These are phyloP conservation scores for Diachasma alloeum DNA, from an alignment of 1,140 invertebrate genomes.

Conservation along the genomic window DNA sequence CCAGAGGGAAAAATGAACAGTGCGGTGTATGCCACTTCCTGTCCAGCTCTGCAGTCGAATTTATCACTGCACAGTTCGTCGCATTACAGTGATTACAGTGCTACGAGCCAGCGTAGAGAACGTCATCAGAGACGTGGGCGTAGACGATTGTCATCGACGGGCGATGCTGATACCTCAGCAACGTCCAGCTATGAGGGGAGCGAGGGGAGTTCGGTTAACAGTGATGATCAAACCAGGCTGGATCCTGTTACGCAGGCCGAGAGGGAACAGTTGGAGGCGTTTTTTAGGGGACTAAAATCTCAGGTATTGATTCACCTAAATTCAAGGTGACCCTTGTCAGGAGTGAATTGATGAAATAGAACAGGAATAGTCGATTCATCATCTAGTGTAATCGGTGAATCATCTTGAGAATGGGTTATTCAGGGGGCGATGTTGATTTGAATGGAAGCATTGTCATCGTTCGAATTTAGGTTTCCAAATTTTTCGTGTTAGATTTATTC, in stretches of 20 bases:
- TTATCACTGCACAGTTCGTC: constrained; percentile 53
- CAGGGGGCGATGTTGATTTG: too few relatives aligned
- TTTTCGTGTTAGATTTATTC: too few relatives aligned
- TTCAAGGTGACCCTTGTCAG: neutral
- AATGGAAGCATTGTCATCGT: too few relatives aligned
- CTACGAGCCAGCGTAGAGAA: constrained; percentile 43
- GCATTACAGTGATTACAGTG: constrained; percentile 56
- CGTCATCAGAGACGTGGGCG: constrained; percentile 35
- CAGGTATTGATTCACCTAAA: constrained; percentile 58
- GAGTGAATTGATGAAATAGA: too few relatives aligned
- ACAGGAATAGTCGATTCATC: too few relatives aligned
- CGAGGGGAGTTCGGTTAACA: constrained; percentile 55
- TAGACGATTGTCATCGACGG: constrained; percentile 58
- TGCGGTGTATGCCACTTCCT: constrained; percentile 52
- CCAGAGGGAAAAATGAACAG: constrained; percentile 43
- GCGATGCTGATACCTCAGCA: constrained; percentile 65
- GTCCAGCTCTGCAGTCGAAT: constrained; percentile 52
- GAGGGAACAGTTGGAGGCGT: constrained; percentile 79
- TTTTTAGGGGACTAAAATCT: constrained; percentile 81
- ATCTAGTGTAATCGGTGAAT: too few relatives aligned
- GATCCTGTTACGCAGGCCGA: constrained; percentile 74
- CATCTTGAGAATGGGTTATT: too few relatives aligned
- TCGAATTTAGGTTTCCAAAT: too few relatives aligned
- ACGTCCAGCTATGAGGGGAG: constrained; percentile 62
- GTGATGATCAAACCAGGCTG: constrained; percentile 54